A percentile compares a stretch with the other conserved stretches of the same genome.
Evolutionary conservation across 2,113 vertebrate species (phyloP).

Genomic region (Sisor rabdophorus): DNA sequence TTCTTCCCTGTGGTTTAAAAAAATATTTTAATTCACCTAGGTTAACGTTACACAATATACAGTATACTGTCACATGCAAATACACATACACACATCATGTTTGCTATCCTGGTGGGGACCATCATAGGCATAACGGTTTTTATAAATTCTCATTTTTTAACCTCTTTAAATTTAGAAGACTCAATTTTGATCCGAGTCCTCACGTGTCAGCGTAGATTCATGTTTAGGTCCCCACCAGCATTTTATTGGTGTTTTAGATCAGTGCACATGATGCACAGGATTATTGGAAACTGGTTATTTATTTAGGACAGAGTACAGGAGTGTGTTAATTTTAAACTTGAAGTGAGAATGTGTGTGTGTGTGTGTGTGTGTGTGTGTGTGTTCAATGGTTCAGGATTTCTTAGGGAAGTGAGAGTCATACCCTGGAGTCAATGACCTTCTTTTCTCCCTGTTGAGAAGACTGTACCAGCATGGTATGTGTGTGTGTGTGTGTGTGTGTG

Average conservation of each 20-base stretch:
- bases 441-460: not conserved
- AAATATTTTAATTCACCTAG: not conserved
- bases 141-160: too few relatives aligned
- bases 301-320: not conserved
- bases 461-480: not conserved
- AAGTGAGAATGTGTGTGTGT: not conserved
- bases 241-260: not conserved
- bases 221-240: too few relatives aligned
- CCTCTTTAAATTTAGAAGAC: too few relatives aligned
- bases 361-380: not conserved
- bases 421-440: not conserved
- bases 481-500: not conserved
- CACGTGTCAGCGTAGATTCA: too few relatives aligned
- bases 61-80: not conserved
- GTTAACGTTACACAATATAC: not conserved
- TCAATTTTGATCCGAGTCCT: too few relatives aligned
- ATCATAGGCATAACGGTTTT: too few relatives aligned
- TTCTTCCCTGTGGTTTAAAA: not conserved
- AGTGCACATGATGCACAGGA: not conserved
- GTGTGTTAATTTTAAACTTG: constrained; percentile 7
- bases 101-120: too few relatives aligned
- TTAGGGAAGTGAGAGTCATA: constrained; percentile 15
- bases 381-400: not conserved
- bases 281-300: not conserved
- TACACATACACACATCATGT: too few relatives aligned